Evolutionary conservation across 2,113 vertebrate species (phyloP), one percentile per base, ranked within the genome.

Genomic region (Dicaeum eximium): DNA sequence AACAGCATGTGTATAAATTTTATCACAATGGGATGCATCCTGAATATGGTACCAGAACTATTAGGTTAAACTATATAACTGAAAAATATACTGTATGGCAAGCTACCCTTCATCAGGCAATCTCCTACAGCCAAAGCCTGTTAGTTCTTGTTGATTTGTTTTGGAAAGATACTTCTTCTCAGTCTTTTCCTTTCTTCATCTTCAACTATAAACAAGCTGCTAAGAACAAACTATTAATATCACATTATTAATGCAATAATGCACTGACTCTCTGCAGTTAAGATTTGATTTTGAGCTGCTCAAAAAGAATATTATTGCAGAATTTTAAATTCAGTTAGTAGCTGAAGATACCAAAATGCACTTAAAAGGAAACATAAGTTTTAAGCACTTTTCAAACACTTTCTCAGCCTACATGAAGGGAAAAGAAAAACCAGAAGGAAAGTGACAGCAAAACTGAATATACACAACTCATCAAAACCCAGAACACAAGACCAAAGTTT

Each of bases 391-490:
- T 88, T 80, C 20, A 73, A 90, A 45, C 5, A 45, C 8, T 45
- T 84, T 62, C 25, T 66, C 22, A 84, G 13, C 11, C 24, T 51
- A 37, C 31, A 33, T 2, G 3, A 56, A 47, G 25, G 27, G 9
- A 65, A 77, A 88, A 83, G n/a, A 64, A 89, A 89, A 48, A 61
- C 20, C 28, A 87, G 40, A 87, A 91, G n/a, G 53, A 81, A 92
- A 91, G 48, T 28, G 25, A 92, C 57, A 95, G 31, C 58, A 93
- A 85, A 93, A 69, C 23, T 57, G 25, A 85, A 64, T 69, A 89
- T 58, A 87, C 6, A 35, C 18, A 60, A 85, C 53, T 92, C 80
- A 89, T 92, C 80, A 95, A 95, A 96, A 79, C 30, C 21, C 61
- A 87, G 61, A 82, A 89, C 38, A 72, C 4, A 87, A 79, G 53